Evolutionary conservation across 2,797 vertebrate genomes (phyloP).

Genomic region (Zalophus californianus): DNA sequence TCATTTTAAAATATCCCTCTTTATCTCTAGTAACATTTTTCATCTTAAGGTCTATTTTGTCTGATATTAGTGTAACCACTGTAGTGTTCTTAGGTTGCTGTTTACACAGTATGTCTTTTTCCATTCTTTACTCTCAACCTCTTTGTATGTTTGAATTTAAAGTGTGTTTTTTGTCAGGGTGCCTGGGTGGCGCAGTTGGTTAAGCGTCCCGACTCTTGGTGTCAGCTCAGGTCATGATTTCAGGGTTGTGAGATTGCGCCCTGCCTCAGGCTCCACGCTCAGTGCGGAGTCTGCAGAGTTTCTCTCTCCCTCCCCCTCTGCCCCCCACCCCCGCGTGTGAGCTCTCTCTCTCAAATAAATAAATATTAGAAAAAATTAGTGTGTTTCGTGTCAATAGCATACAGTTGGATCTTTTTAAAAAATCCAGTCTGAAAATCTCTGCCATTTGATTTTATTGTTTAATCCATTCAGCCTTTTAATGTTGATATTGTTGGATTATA

Average conservation of each 20-base stretch:
- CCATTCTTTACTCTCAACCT: not conserved
- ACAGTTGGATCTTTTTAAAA: not conserved
- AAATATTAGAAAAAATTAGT: not conserved
- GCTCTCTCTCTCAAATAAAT: not conserved
- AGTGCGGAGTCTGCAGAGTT: not conserved
- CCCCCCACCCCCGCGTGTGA: not conserved
- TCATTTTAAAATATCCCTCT: constrained; percentile 27
- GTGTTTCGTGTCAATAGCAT: not conserved
- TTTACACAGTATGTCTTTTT: constrained; percentile 23
- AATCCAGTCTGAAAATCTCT: not conserved
- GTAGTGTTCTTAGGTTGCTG: not conserved
- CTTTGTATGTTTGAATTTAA: not conserved
- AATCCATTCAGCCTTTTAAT: constrained; percentile 19
- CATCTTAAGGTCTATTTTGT: not conserved
- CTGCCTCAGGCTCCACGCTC: not conserved
- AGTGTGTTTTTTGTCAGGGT: not conserved
- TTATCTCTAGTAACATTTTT: constrained; percentile 32
- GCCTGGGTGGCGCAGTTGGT: not conserved
- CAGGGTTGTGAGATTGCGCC: not conserved
- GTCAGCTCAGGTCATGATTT: not conserved
- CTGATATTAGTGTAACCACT: not conserved
- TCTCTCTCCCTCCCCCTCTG: not conserved
- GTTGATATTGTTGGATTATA: not conserved
- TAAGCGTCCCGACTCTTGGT: not conserved
- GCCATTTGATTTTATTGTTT: not conserved